Evolutionary conservation across 2,888 invertebrate species (phyloP).

Genomic region (Notodonta ziczac): DNA sequence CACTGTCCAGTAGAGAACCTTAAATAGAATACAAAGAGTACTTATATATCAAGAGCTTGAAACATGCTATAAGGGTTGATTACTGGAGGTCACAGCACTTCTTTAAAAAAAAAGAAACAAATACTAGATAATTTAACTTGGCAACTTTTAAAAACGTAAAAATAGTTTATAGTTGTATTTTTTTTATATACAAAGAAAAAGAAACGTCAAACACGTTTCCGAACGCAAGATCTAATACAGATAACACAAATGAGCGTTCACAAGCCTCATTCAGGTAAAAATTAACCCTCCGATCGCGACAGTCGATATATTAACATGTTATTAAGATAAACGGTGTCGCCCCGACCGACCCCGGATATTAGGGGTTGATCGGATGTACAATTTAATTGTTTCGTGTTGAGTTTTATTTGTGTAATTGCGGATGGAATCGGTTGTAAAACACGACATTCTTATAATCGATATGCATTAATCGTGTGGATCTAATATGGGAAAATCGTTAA

Average conservation of each 20-base stretch:
- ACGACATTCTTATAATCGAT: conserved; percentile 44
- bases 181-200: neutral
- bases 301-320: conserved; percentile 64
- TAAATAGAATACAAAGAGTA: no score
- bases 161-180: neutral
- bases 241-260: conserved; percentile 62
- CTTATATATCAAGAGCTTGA: no score
- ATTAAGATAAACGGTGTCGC: conserved; percentile 73
- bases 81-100: no score
- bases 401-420: conserved; percentile 45
- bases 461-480: conserved; percentile 35
- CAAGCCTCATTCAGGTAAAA: conserved; percentile 53
- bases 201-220: conserved; percentile 3
- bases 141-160: neutral
- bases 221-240: conserved; percentile 58
- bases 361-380: conserved; percentile 50
- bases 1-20: no score
- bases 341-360: conserved; percentile 48
- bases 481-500: conserved; percentile 14
- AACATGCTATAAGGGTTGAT: no score
- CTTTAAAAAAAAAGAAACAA: conserved; percentile 24
- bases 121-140: neutral
- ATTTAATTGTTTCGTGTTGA: conserved; percentile 40
- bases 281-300: conserved; percentile 50
- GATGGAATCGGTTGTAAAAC: conserved; percentile 42